Base-by-base conservation (phyloP, 2,797 vertebrate genomes). In the Danio kyathit region DNA sequence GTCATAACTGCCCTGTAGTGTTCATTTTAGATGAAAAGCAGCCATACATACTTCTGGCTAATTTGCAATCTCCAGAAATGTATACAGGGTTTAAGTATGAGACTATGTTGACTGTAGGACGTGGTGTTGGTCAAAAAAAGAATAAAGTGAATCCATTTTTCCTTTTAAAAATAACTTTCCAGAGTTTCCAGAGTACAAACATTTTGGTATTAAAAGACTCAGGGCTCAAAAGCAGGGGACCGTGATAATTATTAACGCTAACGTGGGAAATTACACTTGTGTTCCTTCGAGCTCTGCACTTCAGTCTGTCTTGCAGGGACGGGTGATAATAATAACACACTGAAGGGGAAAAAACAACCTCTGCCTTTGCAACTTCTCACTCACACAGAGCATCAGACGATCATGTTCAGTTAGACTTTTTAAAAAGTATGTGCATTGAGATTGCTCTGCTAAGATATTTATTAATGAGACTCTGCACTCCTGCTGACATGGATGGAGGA, bases 251-350 rank as follows among this genome's bases (percentile, higher is more conserved):
- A 80, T 79, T 40, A 71, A 79, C 13, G 9, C 63, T 57, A 67
- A 65, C 5, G 19, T 54, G 60, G 21, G 21, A 65, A 80, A 80
- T 73, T 61, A 72, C 57, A 72, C 40, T 78, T 54, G 59, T 11
- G 6, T 49, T 78, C 57, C 44, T 78, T 49, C 51, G 67, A 67
- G 19, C 19, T 67, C 52, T 5, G 16, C 64, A 49, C n/a, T 29
- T 60, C 13, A 43, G 46, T 63, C 38, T 72, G 48, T 71, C n/a
- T 43, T 29, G 56, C 38, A 11, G 48, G 77, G 6, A 74, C 16
- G 51, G 13, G 48, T 74, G 56, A 76, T 81, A 79, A 79, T 59
- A 83, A 81, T 75, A 78, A 48, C n/a, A 40, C 17, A 43, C n/a
- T 11, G 10, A 77, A 1, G n/a, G 38, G 48, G 59, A 11, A 29